Conservation (phyloP, 2,888 invertebrate species). For the Meghimatium bilineatum region DNA sequence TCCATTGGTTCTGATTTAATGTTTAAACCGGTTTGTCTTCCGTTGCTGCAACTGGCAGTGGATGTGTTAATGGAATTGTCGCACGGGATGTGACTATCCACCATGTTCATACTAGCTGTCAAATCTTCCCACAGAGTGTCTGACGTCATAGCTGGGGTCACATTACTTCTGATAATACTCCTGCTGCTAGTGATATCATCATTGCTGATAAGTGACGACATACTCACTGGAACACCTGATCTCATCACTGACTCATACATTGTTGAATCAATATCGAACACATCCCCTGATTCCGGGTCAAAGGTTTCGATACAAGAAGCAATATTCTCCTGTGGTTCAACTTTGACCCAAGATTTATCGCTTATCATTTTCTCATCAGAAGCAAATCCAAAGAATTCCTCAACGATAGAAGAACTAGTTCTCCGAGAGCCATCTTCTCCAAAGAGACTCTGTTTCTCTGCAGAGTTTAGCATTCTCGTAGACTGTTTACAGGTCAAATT, state of each 20-base stretch:
- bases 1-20: constrained; percentile 66
- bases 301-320: constrained; percentile 28
- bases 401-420: constrained; percentile 63
- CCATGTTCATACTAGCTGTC: constrained; percentile 67
- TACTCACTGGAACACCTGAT: background rate
- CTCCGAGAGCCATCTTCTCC: constrained; percentile 53
- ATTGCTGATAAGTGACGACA: background rate
- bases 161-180: constrained; percentile 34
- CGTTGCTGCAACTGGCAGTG: constrained; percentile 50
- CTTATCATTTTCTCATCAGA: background rate
- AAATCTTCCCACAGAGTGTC: constrained; percentile 72
- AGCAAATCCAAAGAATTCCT: constrained; percentile 59
- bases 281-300: constrained; percentile 38
- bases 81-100: constrained; percentile 54
- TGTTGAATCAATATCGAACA: constrained; percentile 50
- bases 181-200: background rate
- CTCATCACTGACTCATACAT: constrained; percentile 48
- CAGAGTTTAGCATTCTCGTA: constrained; percentile 53
- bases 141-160: constrained; percentile 50
- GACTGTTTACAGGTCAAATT: background rate
- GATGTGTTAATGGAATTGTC: constrained; percentile 37
- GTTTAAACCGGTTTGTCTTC: constrained; percentile 1
- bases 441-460: constrained; percentile 53
- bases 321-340: constrained; percentile 44
- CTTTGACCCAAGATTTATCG: constrained; percentile 49